Base-by-base conservation (phyloP, 1,140 invertebrate species). In the Arion vulgaris region DNA sequence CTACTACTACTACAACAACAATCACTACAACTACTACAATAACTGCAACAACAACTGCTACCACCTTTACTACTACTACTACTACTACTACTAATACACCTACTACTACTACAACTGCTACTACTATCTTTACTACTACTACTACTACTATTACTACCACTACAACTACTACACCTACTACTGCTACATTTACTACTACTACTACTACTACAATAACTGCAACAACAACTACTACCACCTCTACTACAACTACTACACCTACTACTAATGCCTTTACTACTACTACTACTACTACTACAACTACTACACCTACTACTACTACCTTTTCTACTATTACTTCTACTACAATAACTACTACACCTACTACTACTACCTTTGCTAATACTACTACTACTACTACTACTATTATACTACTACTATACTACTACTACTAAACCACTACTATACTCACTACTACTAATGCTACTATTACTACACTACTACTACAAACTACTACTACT, bases 401-500 rank as follows among this genome's bases (percentile, higher is more conserved):
- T 23, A 69, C n/a, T 34, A 69, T 23, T 36, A 69, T n/a, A n/a
- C 32, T 34, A 69, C 23, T 17, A 17, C 68, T 69, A 23, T 19
- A 1, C 15, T 38, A 69, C 72, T 17, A 69, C 32, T 32, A 74
- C n/a, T 49, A 74, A 28, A n/a, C 32, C 19, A 69, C 23, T 17
- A 17, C 68, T 69, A 23, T 19, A 1, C 15, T 38, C 34, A 69
- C 72, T 17, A 69, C 32, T 32, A 74, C n/a, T 49, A 74, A 28
- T 28, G 45, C n/a, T 28, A 74, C 38, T 13, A 74, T 32, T 28
- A 45, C 38, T 17, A 45, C 26, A 74, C 36, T 41, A 74, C 38
- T 45, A 74, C 72, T 23, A 74, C 72, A n/a, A 45, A 45, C 72
- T 23, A 74, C 38, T 45, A 74, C 38, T 17, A 45, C 26, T 45